Evolutionary conservation across 1,140 invertebrate genomes (phyloP), one percentile per base, ranked within the genome.

Genomic region (Cotesia vestalis): DNA sequence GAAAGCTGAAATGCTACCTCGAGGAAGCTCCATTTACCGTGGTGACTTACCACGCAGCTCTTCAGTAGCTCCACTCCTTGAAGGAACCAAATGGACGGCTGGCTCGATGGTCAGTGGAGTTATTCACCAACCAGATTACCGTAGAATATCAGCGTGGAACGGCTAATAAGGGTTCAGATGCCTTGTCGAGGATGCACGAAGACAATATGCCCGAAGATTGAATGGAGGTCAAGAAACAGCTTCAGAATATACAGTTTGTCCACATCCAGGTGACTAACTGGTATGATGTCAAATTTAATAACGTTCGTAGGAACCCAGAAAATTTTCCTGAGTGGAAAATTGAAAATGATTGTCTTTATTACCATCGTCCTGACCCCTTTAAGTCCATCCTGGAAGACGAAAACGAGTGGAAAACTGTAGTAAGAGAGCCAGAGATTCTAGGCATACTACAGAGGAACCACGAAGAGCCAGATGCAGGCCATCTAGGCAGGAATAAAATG

Each of bases 361-460:
- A 4, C 73, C 76, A 36, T 55, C 68, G 75, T 4, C 66, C 71
- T 1, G 40, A 63, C 51, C 69, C 57, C 1, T 9, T 63, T 34
- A 59, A 34, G 2, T 1, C 8, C 1, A 52, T 52, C 1, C 46
- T 76, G 4, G 34, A 34, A 1, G 73, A 77, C 52, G 46, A 73
- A 0, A 60, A 75, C 12, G 51, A 72, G 6, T 80, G 79, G 78
- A 82, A 79, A 53, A 12, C 76, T 52, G 76, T 80, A 9, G 35
- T 79, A 14, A n/a, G 12, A 4, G 14, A 17, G 38, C 14, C 14
- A n/a, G 14, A 12, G 20, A 66, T 38, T 14, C 61, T 11, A 34
- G 27, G n/a, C 35, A 34, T 6, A 34, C 20, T 62, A 34, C 27
- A 9, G 4, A 34, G n/a, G 35, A 62, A 11, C 5, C 60, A 11